Base-by-base conservation (phyloP, 2,113 vertebrate genomes). In the Tupaia tana region DNA sequence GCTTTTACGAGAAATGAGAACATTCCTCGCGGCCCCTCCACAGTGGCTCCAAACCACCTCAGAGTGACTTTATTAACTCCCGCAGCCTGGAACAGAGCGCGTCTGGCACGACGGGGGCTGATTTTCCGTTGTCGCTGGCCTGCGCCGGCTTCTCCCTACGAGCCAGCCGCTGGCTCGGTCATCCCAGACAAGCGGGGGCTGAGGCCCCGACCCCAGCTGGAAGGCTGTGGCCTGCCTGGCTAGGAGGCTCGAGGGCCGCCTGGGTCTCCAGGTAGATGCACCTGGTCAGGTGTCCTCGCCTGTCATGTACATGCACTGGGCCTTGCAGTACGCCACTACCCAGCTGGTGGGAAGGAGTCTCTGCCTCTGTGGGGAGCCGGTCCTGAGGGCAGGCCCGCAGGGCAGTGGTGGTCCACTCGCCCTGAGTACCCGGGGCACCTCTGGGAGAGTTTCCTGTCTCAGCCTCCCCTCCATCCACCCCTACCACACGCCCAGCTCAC, bases 1-100 rank as follows among this genome's bases (percentile, higher is more conserved):
- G 91, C 63, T 97, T 98, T 97, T 98, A 97, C 52, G 94, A 98
- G 96, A 96, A 97, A 96, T 54, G 58, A 97, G 97, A 97, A 96
- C 84, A 54, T 1, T 0, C 93, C 73, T 96, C 94, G 90, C 91
- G 64, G 93, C 93, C 95, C 97, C 97, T 97, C 96, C 93, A 85
- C 31, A 12, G 61, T 89, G 97, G 97, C 96, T 98, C 97, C 90
- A 92, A 96, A 93, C 92, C 97, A 97, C 97, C 96, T 98, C 98
- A 96, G 95, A 98, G 97, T 71, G 87, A 54, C 91, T 97, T 98
- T 96, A 98, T 98, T 98, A 98, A 90, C 96, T 95, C 1, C 6
- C 86, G 29, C 2, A 94, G 96, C 97, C 97, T 98, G 98, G 97
- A 94, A 97, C 78, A 70, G 91, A 89, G 93, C 86, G 25, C 59